Evolutionary conservation across 2,888 invertebrate genomes (phyloP).

Genomic region (Eremobia ochroleuca): DNA sequence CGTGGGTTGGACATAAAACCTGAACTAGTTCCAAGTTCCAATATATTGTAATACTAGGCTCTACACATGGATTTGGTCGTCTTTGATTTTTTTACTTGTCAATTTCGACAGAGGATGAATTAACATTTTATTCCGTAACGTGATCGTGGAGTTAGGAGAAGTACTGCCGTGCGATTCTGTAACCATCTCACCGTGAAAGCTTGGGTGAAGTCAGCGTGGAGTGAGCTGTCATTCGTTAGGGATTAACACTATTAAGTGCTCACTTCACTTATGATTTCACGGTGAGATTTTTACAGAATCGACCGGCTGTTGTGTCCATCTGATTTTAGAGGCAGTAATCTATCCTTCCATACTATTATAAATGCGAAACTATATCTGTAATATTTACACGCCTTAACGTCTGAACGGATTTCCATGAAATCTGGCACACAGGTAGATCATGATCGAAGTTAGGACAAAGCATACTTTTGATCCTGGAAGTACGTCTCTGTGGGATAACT

Average conservation of each 20-base stretch:
- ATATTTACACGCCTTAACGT: neutral
- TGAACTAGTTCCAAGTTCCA: slow-evolving; percentile 29
- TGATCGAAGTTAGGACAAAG: neutral
- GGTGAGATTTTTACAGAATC: too few species aligned
- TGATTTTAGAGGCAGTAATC: too few species aligned
- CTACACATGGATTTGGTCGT: neutral
- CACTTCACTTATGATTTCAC: too few species aligned
- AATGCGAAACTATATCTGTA: too few species aligned
- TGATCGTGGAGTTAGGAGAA: neutral
- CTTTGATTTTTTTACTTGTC: neutral
- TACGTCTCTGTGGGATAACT: neutral
- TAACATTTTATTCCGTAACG: neutral
- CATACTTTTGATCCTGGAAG: neutral
- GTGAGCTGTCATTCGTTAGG: too few species aligned
- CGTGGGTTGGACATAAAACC: slow-evolving; percentile 49
- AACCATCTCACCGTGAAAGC: too few species aligned
- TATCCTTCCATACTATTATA: too few species aligned
- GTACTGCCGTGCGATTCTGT: too few species aligned
- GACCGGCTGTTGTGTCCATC: neutral
- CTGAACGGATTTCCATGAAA: neutral
- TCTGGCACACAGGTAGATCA: neutral
- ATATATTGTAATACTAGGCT: neutral
- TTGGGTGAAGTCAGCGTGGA: too few species aligned
- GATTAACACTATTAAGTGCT: too few species aligned
- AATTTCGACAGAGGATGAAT: neutral